Evolutionary conservation across 2,113 vertebrate genomes (phyloP).

Genomic region (Eublepharis macularius): DNA sequence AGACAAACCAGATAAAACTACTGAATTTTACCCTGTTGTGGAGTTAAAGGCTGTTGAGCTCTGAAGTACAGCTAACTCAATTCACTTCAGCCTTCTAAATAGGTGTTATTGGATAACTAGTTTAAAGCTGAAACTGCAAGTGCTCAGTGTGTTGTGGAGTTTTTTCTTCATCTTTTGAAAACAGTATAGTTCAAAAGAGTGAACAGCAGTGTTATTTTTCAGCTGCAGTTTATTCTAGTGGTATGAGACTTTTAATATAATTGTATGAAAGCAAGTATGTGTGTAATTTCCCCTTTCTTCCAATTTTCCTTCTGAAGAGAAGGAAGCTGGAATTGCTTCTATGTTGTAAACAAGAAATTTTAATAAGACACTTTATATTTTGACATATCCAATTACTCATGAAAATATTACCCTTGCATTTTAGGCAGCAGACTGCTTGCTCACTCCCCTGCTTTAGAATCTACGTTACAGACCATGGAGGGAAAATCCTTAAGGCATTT

Average conservation of each 20-base stretch:
- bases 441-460: background rate
- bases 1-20: background rate
- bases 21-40: background rate
- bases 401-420: conserved; percentile 47
- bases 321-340: conserved; percentile 27
- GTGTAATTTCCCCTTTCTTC: conserved; percentile 19
- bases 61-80: background rate
- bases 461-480: conserved; percentile 14
- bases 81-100: background rate
- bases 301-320: conserved; percentile 27
- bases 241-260: conserved; percentile 51
- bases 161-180: conserved; percentile 59
- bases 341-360: conserved; percentile 55
- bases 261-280: conserved; percentile 60
- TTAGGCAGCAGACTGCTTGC: conserved; percentile 4
- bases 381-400: conserved; percentile 47
- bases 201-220: conserved; percentile 32
- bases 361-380: conserved; percentile 52
- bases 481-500: conserved; percentile 50
- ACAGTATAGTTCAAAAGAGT: conserved; percentile 61
- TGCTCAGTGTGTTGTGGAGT: conserved; percentile 49
- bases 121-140: conserved; percentile 21
- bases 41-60: background rate
- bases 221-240: conserved; percentile 39
- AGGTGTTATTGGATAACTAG: background rate